Base-by-base conservation (phyloP, 2,113 vertebrate species). In the Osmerus eperlanus region DNA sequence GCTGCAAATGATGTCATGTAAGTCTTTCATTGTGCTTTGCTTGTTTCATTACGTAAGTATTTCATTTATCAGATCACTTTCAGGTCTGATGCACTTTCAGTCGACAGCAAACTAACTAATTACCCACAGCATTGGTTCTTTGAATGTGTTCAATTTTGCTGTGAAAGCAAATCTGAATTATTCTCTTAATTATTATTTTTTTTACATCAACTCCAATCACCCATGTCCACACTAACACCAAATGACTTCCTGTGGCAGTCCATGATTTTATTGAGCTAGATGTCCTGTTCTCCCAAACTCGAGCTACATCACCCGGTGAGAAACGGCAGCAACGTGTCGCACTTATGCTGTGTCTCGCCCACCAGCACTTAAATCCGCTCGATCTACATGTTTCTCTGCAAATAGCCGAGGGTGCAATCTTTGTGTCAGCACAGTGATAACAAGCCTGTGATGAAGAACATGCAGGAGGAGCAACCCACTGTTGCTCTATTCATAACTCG, bases 381-480 rank as follows among this genome's bases (percentile, higher is more conserved):
- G 4, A 59, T 55, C 25, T 53, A 8, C 12, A 16, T 62, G 53
- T 68, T 72, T 68, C 1, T 61, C 25, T 58, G 41, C 25, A 65
- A 73, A 70, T 58, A 9, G n/a, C 19, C 13, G 53, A 67, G 8
- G 16, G 67, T 52, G 16, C 16, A 36, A 41, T 65, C 63, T 65
- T 65, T 5, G 11, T 68, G 54, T 28, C 64, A 71, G 32, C 54
- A 56, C 29, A 4, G 51, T 56, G 23, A 62, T 3, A 54, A 21
- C n/a, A 61, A 59, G 11, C 68, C 25, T 60, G 36, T 59, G 3
- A 21, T 21, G n/a, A 54, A 41, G 29, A 53, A 70, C 56, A 41
- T 32, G 29, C 15, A 51, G 3, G 6, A 18, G 9, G 41, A n/a
- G 16, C 18, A 28, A 16, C 28, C 28, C 3, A 65, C 47, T 65